These are phyloP conservation scores for Archips xylosteana DNA, from an alignment of 2,888 invertebrate species.

Conservation along the genomic window DNA sequence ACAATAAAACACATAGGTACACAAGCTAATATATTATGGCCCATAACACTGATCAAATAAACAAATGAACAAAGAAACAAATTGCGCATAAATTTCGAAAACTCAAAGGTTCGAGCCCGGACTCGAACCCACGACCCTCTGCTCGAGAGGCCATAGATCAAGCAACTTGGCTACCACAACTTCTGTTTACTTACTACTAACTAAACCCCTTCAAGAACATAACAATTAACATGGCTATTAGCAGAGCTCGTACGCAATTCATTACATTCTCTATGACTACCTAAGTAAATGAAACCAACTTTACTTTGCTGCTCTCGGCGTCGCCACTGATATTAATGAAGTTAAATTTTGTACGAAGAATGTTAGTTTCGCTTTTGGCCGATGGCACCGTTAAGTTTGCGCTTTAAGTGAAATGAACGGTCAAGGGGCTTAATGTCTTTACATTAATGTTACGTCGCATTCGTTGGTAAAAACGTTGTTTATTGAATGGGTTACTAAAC, in stretches of 20 bases:
- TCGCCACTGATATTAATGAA: neutral
- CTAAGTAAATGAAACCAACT: slow-evolving; percentile 1
- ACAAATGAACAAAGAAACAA: no score
- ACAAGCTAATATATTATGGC: no score
- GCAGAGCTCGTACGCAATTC: neutral
- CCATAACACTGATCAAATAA: no score
- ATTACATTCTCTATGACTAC: neutral
- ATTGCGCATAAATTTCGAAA: no score
- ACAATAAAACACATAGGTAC: no score
- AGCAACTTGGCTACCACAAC: no score
- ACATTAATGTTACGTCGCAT: neutral
- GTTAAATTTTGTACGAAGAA: neutral
- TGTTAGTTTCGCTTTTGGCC: neutral
- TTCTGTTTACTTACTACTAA: neutral
- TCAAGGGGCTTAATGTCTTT: neutral
- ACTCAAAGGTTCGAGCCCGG: no score
- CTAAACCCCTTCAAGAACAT: slow-evolving; percentile 1
- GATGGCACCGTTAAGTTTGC: neutral
- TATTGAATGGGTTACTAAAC: neutral
- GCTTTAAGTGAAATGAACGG: neutral
- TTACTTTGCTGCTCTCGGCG: neutral
- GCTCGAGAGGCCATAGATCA: no score
- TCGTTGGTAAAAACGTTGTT: neutral
- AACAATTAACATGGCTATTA: slow-evolving; percentile 1
- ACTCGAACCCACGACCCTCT: no score